phyloP scores from a whole-genome alignment of 2,888 invertebrate genomes.

The Parnassius glacialis region DNA sequence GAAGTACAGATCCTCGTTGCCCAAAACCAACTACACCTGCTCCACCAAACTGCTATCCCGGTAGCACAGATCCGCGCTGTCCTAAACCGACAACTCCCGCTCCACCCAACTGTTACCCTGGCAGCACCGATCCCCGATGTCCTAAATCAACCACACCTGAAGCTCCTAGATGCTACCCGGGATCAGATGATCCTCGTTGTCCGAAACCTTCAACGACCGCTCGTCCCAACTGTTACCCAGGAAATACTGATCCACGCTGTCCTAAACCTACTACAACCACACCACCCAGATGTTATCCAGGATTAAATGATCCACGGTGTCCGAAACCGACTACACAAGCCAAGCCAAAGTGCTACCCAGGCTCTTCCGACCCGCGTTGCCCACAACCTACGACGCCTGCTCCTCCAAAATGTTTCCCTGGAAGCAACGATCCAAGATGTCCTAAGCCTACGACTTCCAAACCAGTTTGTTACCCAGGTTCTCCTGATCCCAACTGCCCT shows the following conservation, averaged over 20 bases:
- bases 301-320: no score
- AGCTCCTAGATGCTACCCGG: slow-evolving; percentile 50
- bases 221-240: slow-evolving; percentile 48
- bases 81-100: slow-evolving; percentile 37
- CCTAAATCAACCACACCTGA: slow-evolving; percentile 35
- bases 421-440: slow-evolving; percentile 34
- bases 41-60: slow-evolving; percentile 35
- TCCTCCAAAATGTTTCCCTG: slow-evolving; percentile 40
- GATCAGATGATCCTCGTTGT: slow-evolving; percentile 56
- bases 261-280: no score
- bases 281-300: no score
- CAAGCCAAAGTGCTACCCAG: neutral
- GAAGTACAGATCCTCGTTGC: slow-evolving; percentile 36
- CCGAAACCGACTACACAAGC: no score
- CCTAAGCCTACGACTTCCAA: slow-evolving; percentile 31
- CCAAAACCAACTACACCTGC: slow-evolving; percentile 29
- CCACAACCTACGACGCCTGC: slow-evolving; percentile 32
- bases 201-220: slow-evolving; percentile 45
- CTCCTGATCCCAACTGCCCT: slow-evolving; percentile 44
- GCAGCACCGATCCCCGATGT: slow-evolving; percentile 45
- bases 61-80: slow-evolving; percentile 37
- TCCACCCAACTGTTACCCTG: slow-evolving; percentile 40
- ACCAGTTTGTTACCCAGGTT: slow-evolving; percentile 43
- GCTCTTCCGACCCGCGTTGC: neutral
- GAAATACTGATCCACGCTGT: slow-evolving; percentile 40